Base-by-base conservation (phyloP, 2,113 vertebrate species). In the Haemorhous mexicanus region DNA sequence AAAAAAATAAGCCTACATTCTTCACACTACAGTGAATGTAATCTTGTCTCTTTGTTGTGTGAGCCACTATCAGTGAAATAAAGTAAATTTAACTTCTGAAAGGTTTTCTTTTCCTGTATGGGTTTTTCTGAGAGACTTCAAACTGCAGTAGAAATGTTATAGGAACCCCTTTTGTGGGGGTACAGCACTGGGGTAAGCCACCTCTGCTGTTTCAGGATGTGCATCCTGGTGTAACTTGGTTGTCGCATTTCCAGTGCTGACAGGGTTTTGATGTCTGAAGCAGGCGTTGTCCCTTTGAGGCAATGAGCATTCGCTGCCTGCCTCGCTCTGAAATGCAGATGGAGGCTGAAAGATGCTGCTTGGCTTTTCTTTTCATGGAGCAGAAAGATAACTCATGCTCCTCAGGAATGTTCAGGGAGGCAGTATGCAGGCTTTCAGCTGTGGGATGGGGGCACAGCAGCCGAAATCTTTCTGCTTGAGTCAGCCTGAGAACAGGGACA, bases 11-110 rank as follows among this genome's bases (percentile, higher is more conserved):
- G 3, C 77, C 47, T 77, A 7, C 16, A 3, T 96, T 95, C 50
- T 92, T 96, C 50, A 87, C 78, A 58, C 46, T 69, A 37, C 55
- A 84, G 18, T 88, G 28, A 80, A 46, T 63, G 59, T 79, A 26
- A 89, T 33, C 44, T 10, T 52, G 32, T 35, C 72, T 88, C 58
- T 83, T 89, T 95, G 70, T 93, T 67, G 3, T 5, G 22, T 94
- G 90, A 68, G 82, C 66, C 43, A 7, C 41, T 91, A 1, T 16
- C 63, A 94, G 90, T 1, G 1, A 94, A 79, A 58, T 64, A 32
- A 84, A 93, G 93, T 95, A 47, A 75, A 75, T 96, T 94, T 94
- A 94, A 97, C 97, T 94, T 96, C 18, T 27, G 37, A 52, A 87
- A 55, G 81, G 39, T 66, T 90, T 55, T 44, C 14, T 74, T 91